Conservation (phyloP, 2,888 invertebrate genomes). For the Melanostoma scalare region DNA sequence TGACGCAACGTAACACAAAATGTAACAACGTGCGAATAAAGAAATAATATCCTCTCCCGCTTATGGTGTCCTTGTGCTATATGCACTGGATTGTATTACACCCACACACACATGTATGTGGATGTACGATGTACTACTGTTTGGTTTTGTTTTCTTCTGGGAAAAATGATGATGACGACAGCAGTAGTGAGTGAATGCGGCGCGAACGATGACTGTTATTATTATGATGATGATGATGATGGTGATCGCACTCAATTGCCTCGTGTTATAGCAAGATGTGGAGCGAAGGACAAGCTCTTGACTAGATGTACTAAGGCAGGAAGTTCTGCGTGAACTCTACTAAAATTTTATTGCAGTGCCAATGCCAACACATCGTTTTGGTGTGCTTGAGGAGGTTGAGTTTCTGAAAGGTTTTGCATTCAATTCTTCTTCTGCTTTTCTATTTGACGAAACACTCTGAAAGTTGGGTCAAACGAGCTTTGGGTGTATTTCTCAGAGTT, state of each 20-base stretch:
- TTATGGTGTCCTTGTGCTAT: neutral
- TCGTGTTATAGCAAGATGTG: slow-evolving; percentile 44
- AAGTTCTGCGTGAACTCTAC: slow-evolving; percentile 49
- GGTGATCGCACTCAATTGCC: slow-evolving; percentile 71
- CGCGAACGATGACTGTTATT: slow-evolving; percentile 60
- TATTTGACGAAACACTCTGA: too few relatives aligned
- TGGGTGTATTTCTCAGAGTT: too few relatives aligned
- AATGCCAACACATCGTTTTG: slow-evolving; percentile 50
- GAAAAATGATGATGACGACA: slow-evolving; percentile 58
- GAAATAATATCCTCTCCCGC: slow-evolving; percentile 58
- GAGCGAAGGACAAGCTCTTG: neutral
- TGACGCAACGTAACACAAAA: slow-evolving; percentile 58
- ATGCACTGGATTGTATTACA: neutral
- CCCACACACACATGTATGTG: neutral
- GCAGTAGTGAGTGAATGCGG: slow-evolving; percentile 36
- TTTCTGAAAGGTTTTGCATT: slow-evolving; percentile 1
- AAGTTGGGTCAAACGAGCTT: too few relatives aligned
- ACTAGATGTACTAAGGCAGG: neutral
- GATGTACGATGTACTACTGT: neutral
- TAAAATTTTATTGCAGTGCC: slow-evolving; percentile 68
- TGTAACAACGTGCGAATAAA: slow-evolving; percentile 69
- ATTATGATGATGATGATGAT: slow-evolving; percentile 58
- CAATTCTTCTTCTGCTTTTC: neutral
- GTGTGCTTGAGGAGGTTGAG: slow-evolving; percentile 23
- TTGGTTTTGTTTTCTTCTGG: slow-evolving; percentile 17